Evolutionary conservation across 1,140 invertebrate species (phyloP), one percentile per base, ranked within the genome.

Genomic region (Formica selysi): DNA sequence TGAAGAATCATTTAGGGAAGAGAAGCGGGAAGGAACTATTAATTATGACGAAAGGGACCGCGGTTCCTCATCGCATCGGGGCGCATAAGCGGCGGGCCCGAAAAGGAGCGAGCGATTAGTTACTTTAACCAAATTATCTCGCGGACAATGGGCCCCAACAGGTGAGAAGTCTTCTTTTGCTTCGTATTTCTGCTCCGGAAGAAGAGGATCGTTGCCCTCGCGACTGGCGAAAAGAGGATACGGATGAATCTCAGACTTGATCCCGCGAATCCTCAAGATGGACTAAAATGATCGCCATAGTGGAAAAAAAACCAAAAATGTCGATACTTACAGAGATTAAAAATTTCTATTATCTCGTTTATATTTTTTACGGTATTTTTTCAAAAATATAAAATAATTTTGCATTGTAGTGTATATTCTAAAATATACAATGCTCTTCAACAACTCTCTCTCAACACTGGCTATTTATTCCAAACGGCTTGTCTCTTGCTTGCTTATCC

Each of bases 71-170:
- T 32, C 81, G 89, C 86, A 86, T 85, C 89, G 86, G 59, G 85
- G 0, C 65, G 85, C 87, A 91, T 89, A 89, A 90, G 93, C 93
- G 94, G 93, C 92, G 71, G 90, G 86, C 84, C 92, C 91, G 91
- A 94, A 95, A 94, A 91, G 92, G 86, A 80, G 91, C 92, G 93
- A 93, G 73, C 95, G 94, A 95, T 95, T 95, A 95, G 94, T 94
- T 94, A 95, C 93, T 94, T 94, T 95, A 94, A 94, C 94, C 92
- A 93, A 95, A 95, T 95, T 95, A 94, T 94, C 93, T 93, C 89
- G 91, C 89, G 89, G 92, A 94, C 94, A 95, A 94, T 94, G 89
- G 81, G 61, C 65, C 65, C 83, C 86, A 88, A 92, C 91, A 90
- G 90, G 90, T 91, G 91, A 92, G 86, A 88, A 88, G 85, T 89